Percentiles rank a stretch among this genome's conserved stretches.
Evolutionary conservation across 2,888 invertebrate species (phyloP).

Genomic region (Sialis lutaria): DNA sequence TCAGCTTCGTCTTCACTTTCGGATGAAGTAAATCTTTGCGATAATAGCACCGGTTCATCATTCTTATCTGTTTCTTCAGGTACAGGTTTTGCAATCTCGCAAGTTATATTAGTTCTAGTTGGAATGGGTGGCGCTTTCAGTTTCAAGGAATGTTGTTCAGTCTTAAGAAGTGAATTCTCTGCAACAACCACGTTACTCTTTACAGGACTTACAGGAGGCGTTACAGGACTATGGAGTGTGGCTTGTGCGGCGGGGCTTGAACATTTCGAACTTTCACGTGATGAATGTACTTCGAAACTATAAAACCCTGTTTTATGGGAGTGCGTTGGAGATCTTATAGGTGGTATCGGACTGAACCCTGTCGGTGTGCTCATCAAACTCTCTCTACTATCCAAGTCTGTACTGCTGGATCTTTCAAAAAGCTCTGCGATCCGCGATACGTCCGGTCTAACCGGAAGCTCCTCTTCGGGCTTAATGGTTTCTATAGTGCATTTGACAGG

Average conservation of each 20-base stretch:
- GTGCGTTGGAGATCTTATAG: background rate
- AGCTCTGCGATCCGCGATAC: slow-evolving; percentile 2
- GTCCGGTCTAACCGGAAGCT: slow-evolving; percentile 1
- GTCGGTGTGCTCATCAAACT: background rate
- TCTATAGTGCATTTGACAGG: slow-evolving; percentile 2
- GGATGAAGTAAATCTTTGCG: slow-evolving; percentile 11
- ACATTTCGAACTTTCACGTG: background rate
- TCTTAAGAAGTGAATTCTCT: too few species aligned
- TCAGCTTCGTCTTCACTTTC: slow-evolving; percentile 11
- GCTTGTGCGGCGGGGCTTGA: too few species aligned
- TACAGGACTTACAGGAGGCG: background rate
- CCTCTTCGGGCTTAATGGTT: slow-evolving; percentile 1
- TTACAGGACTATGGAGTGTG: too few species aligned
- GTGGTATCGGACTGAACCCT: background rate
- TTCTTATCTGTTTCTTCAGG: slow-evolving; percentile 3
- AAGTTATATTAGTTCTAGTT: background rate
- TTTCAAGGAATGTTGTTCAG: too few species aligned
- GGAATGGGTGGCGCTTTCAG: slow-evolving; percentile 12
- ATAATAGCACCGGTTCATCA: slow-evolving; percentile 9
- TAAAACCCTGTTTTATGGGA: background rate
- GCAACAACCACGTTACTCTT: too few species aligned
- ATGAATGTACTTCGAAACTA: background rate
- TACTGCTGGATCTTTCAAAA: slow-evolving; percentile 1
- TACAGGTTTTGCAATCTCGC: background rate
- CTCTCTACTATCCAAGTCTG: background rate